Conservation (phyloP, 1,140 invertebrate species). For the Zaprionus camerounensis region DNA sequence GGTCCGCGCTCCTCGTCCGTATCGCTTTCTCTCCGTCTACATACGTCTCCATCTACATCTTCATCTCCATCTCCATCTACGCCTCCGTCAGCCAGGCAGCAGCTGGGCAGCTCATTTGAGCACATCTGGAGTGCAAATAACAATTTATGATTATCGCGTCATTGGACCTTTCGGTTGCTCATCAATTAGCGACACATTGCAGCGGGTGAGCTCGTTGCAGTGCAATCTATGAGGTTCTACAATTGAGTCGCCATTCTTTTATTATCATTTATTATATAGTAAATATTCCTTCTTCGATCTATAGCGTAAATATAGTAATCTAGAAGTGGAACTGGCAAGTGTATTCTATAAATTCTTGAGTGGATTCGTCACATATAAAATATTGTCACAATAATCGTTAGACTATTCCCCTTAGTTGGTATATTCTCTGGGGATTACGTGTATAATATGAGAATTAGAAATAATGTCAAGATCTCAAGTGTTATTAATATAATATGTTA, state of each 20-base stretch:
- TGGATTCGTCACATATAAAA: neutral
- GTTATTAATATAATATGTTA: neutral
- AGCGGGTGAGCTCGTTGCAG: neutral
- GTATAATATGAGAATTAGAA: neutral
- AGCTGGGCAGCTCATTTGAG: constrained; percentile 17
- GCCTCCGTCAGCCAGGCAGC: constrained; percentile 2
- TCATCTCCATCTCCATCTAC: too few relatives aligned
- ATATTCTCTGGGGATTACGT: neutral
- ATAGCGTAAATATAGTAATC: neutral
- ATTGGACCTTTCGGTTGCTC: constrained; percentile 37
- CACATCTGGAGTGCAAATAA: constrained; percentile 62
- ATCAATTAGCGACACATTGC: neutral
- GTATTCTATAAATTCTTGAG: constrained; percentile 8
- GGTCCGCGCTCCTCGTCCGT: constrained; percentile 7
- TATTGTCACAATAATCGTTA: neutral
- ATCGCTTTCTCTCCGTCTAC: neutral
- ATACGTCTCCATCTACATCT: too few relatives aligned
- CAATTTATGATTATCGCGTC: constrained; percentile 68
- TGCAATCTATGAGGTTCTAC: neutral
- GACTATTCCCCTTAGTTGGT: neutral
- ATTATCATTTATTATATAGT: neutral
- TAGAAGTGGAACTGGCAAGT: neutral
- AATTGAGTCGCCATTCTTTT: neutral
- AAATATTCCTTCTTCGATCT: neutral
- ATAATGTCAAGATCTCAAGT: neutral